Evolutionary conservation across 2,888 invertebrate species (phyloP).

Genomic region (Cerastis leucographa): DNA sequence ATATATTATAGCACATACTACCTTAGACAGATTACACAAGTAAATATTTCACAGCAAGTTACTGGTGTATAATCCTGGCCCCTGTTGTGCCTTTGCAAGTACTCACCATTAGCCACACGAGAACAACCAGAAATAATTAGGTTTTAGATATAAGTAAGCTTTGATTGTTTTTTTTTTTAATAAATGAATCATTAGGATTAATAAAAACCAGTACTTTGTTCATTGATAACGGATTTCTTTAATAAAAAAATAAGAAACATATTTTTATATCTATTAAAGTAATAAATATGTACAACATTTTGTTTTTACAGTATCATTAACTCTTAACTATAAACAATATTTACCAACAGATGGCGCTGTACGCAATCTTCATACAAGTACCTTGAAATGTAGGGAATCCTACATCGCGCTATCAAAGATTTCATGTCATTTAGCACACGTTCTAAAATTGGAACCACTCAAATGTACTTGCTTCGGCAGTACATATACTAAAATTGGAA

Average conservation of each 20-base stretch:
- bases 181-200: too few relatives aligned
- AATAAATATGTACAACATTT: not conserved
- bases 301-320: too few relatives aligned
- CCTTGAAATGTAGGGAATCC: slow-evolving; percentile 19
- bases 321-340: not conserved
- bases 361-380: not conserved
- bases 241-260: not conserved
- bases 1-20: too few relatives aligned
- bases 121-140: too few relatives aligned
- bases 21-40: too few relatives aligned
- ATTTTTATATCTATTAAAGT: not conserved
- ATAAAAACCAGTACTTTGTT: too few relatives aligned
- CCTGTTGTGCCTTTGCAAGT: too few relatives aligned
- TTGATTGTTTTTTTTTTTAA: too few relatives aligned
- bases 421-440: slow-evolving; percentile 26
- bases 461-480: slow-evolving; percentile 72
- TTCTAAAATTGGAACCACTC: accelerated
- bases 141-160: too few relatives aligned
- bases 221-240: not conserved
- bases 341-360: slow-evolving; percentile 61
- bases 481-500: slow-evolving; percentile 72
- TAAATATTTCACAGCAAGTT: too few relatives aligned
- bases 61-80: too few relatives aligned
- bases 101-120: too few relatives aligned
- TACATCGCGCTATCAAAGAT: slow-evolving; percentile 63